Base-by-base conservation (phyloP, 2,113 vertebrate genomes). In the Alaudala cheleensis region DNA sequence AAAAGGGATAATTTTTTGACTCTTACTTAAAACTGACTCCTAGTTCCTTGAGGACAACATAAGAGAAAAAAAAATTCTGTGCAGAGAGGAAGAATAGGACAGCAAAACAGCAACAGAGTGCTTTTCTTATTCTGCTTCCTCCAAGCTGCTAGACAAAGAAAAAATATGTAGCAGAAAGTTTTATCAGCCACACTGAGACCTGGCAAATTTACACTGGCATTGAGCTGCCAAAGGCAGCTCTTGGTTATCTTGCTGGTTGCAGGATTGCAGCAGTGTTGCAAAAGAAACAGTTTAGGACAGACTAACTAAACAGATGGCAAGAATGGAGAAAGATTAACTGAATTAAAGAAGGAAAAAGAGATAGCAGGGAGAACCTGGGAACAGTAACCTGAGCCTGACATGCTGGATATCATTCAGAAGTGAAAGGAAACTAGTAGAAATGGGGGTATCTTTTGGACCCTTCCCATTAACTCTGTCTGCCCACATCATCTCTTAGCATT, bases 131-230 rank as follows among this genome's bases (percentile, higher is more conserved):
- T 78, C 56, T 70, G 3, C 74, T 77, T 83, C 54, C 73, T 90
- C 64, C 39, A 65, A 83, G 33, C 29, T 73, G 21, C 19, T 65
- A 83, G 58, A 81, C 67, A 78, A 81, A 80, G 50, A 16, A 71
- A 84, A 93, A 94, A 95, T 94, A 58, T 10, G 24, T 44, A 92
- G 34, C 39, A 94, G 72, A 94, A 88, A 81, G 31, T 25, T 62
- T 93, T 93, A 92, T 94, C 83, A 93, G 64, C 34, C 51, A 51
- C 14, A 4, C 60, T 40, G 53, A 92, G 69, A 81, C 26, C 51
- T 89, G 96, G 51, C 60, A 91, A 92, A 71, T 81, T 89, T 84
- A 81, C 81, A 67, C 49, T 23, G 19, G 28, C 12, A 20, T 20
- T 71, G 65, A 57, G 77, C 83, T 93, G 86, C 87, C 73, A 88